phyloP scores from a whole-genome alignment of 2,888 invertebrate genomes.

The Reticulitermes lucifugus region DNA sequence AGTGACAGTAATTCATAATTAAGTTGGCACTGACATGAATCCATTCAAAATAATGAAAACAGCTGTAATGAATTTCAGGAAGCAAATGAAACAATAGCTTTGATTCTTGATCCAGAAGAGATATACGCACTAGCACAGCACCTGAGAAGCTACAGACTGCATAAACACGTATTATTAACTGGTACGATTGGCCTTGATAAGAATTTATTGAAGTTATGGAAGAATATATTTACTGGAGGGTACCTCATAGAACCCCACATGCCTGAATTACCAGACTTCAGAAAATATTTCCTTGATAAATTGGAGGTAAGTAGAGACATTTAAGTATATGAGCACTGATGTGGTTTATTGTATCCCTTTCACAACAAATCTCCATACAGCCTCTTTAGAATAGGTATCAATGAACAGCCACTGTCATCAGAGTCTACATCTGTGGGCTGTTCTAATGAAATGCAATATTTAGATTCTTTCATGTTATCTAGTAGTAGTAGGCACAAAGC shows the following conservation, averaged over 20 bases:
- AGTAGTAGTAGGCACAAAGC: too few relatives aligned
- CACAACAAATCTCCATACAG: too few relatives aligned
- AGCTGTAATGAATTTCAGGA: conserved; percentile 51
- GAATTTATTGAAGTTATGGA: conserved; percentile 50
- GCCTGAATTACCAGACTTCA: conserved; percentile 56
- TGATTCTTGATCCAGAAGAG: conserved; percentile 58
- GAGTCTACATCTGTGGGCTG: too few relatives aligned
- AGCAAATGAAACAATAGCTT: conserved; percentile 55
- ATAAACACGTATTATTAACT: conserved; percentile 42
- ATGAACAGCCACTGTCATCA: too few relatives aligned
- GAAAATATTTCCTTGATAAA: conserved; percentile 55
- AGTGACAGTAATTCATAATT: too few relatives aligned
- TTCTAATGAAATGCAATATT: too few relatives aligned
- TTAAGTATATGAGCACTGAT: not conserved
- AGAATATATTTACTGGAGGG: conserved; percentile 48
- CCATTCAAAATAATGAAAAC: too few relatives aligned
- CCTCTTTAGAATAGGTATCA: too few relatives aligned
- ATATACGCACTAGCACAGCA: conserved; percentile 55
- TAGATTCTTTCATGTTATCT: too few relatives aligned
- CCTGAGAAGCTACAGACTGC: conserved; percentile 42
- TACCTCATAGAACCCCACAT: conserved; percentile 55
- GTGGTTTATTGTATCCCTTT: too few relatives aligned
- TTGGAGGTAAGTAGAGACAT: conserved; percentile 54
- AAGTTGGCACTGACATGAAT: too few relatives aligned
- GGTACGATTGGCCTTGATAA: conserved; percentile 51